Conservation (phyloP, 2,888 invertebrate genomes). For the Amblyteles armatorius region DNA sequence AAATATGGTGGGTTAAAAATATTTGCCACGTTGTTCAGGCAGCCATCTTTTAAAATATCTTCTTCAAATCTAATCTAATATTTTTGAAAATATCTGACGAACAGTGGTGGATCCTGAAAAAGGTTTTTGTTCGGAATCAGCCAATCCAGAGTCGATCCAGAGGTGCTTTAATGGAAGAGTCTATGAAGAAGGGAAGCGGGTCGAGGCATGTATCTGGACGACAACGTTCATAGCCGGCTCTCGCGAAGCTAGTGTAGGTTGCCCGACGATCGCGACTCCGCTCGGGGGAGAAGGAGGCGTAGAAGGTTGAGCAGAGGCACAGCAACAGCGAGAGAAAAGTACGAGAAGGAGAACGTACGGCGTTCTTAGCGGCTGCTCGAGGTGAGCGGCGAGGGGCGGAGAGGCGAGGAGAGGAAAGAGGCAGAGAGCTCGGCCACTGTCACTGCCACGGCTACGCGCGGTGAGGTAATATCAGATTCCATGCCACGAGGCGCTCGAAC, state of each 20-base stretch:
- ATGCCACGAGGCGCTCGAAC: slow-evolving; percentile 75
- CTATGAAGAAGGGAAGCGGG: slow-evolving; percentile 51
- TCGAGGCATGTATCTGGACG: slow-evolving; percentile 47
- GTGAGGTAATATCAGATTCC: slow-evolving; percentile 83
- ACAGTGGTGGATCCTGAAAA: too few relatives aligned
- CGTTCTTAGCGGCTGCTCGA: slow-evolving; percentile 50
- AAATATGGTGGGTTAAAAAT: too few relatives aligned
- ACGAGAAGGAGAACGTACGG: slow-evolving; percentile 60
- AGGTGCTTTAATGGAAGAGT: background rate
- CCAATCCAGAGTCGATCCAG: background rate
- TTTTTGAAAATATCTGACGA: too few relatives aligned
- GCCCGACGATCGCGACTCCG: slow-evolving; percentile 52
- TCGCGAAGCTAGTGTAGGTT: slow-evolving; percentile 55
- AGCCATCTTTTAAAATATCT: too few relatives aligned
- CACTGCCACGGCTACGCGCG: slow-evolving; percentile 81
- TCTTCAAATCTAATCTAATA: too few relatives aligned
- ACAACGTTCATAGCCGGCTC: slow-evolving; percentile 48
- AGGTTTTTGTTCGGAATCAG: background rate
- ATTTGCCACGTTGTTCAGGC: too few relatives aligned
- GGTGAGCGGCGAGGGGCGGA: slow-evolving; percentile 21
- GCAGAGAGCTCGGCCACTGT: slow-evolving; percentile 77
- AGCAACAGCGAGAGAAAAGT: slow-evolving; percentile 54
- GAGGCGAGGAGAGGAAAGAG: slow-evolving; percentile 52
- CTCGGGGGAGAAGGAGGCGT: slow-evolving; percentile 41
- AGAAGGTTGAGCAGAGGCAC: slow-evolving; percentile 55